These are phyloP conservation scores for Tribolium freemani DNA, from an alignment of 2,888 invertebrate species.

Conservation along the genomic window DNA sequence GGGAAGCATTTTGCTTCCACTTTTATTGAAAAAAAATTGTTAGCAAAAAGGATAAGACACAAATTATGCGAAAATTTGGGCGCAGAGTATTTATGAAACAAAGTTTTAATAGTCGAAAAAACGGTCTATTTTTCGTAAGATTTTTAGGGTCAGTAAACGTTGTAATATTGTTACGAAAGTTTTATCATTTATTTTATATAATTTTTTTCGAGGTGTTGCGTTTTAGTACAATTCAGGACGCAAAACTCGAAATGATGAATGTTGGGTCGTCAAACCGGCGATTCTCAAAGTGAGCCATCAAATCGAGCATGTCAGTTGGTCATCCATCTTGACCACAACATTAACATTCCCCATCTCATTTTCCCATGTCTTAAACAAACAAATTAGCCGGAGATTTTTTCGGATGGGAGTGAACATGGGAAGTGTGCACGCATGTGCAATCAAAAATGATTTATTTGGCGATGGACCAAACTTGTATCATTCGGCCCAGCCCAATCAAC, in stretches of 20 bases:
- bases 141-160: too few species aligned
- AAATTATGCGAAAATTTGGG: too few species aligned
- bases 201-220: too few species aligned
- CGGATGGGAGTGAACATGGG: conserved; percentile 52
- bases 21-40: too few species aligned
- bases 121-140: too few species aligned
- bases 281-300: conserved; percentile 52
- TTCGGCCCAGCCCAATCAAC: conserved; percentile 3
- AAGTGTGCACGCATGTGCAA: conserved; percentile 57
- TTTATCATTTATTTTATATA: too few species aligned
- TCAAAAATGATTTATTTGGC: conserved; percentile 59
- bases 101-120: too few species aligned
- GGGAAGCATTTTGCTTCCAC: too few species aligned
- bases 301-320: conserved; percentile 55
- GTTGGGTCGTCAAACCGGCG: conserved; percentile 32
- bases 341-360: conserved; percentile 60
- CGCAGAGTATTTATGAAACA: too few species aligned
- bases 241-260: background rate
- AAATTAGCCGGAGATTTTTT: conserved; percentile 63
- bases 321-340: conserved; percentile 58
- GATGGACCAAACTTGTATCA: conserved; percentile 58
- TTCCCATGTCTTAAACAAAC: conserved; percentile 63
- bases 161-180: too few species aligned
- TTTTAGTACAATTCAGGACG: background rate
- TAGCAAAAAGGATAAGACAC: too few species aligned